Percentiles rank a stretch among this genome's conserved stretches.
Evolutionary conservation across 2,797 vertebrate genomes (phyloP).

Genomic region (Bradypodion ventrale): DNA sequence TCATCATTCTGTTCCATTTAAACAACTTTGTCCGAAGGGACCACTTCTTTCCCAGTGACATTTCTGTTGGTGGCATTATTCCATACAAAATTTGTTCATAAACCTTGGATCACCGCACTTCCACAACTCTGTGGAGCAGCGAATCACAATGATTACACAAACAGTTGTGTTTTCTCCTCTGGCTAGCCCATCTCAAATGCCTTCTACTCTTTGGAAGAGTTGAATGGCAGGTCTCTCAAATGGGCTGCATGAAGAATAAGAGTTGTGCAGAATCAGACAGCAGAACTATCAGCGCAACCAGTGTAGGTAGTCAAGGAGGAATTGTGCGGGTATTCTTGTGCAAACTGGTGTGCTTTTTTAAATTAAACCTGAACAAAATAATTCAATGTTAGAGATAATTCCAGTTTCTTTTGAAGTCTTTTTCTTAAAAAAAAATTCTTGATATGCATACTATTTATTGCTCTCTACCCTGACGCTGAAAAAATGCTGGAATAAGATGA

Average conservation of each 20-base stretch:
- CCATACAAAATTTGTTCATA: neutral
- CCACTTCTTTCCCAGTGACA: constrained; percentile 4
- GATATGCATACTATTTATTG: constrained; percentile 31
- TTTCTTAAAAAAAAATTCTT: neutral
- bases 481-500: constrained; percentile 44
- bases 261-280: neutral
- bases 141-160: neutral
- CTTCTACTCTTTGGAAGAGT: neutral
- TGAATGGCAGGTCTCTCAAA: neutral
- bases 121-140: neutral
- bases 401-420: neutral
- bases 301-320: constrained; percentile 20
- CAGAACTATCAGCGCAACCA: constrained; percentile 26
- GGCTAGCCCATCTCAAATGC: constrained; percentile 23
- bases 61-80: neutral
- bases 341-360: neutral
- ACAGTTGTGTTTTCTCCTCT: neutral
- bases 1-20: neutral
- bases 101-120: constrained; percentile 1
- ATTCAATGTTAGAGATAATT: neutral
- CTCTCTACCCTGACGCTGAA: constrained; percentile 45
- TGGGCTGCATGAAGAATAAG: neutral
- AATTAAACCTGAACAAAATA: neutral
- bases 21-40: neutral
- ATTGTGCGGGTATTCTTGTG: constrained; percentile 27